A percentile compares a stretch with the other conserved stretches of the same genome.
Conservation (phyloP, 2,797 vertebrate genomes). For the Vespertilio murinus region DNA sequence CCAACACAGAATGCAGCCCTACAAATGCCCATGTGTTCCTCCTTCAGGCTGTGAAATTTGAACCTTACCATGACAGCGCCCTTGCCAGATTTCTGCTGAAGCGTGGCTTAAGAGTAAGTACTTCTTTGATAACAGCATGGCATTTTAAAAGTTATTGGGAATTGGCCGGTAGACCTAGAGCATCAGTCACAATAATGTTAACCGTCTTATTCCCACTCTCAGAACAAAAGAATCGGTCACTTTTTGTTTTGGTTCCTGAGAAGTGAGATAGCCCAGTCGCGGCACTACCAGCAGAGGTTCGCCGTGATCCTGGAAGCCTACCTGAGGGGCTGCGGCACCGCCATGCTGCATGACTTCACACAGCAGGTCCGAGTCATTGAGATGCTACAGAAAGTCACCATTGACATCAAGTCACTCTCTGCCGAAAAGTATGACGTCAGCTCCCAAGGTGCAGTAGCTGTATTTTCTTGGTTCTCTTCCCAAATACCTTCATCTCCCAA, state of each 20-base stretch:
- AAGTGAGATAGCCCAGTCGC: conserved; percentile 98
- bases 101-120: conserved; percentile 93
- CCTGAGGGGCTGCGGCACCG: conserved; percentile 94
- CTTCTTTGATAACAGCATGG: background rate
- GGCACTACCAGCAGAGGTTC: conserved; percentile 98
- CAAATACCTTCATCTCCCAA: background rate
- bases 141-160: background rate
- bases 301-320: conserved; percentile 97
- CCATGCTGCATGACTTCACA: conserved; percentile 94
- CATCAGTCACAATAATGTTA: conserved; percentile 44
- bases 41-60: conserved; percentile 96
- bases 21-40: conserved; percentile 52
- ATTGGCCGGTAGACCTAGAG: background rate
- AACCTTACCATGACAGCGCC: conserved; percentile 97
- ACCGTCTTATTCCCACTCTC: conserved; percentile 68
- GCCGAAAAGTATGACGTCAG: conserved; percentile 96
- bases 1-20: background rate
- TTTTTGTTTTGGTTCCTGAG: conserved; percentile 99
- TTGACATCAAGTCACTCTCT: conserved; percentile 94
- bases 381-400: conserved; percentile 94
- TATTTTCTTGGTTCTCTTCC: conserved; percentile 38
- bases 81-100: conserved; percentile 96
- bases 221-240: conserved; percentile 98
- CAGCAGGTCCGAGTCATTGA: conserved; percentile 96
- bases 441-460: conserved; percentile 89